Evolutionary conservation across 2,113 vertebrate species (phyloP), one percentile per base, ranked within the genome.

Genomic region (Spermophilus dauricus): DNA sequence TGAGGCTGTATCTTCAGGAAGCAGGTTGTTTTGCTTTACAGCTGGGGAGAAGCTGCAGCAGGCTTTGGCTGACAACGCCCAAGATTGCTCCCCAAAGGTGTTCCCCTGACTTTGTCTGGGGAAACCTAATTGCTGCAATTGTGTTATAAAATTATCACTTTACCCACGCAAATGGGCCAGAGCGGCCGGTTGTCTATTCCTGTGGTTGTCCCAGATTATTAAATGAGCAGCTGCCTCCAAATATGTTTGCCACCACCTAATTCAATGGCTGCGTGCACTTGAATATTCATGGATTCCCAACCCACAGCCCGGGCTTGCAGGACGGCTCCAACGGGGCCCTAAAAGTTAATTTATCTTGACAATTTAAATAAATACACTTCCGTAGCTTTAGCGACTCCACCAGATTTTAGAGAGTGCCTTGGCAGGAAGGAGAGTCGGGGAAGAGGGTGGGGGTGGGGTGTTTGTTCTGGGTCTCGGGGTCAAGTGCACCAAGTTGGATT

Each of bases 211-310:
- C 97, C 98, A 97, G 98, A 98, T 98, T 98, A 99, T 98, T 98
- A 98, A 98, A 98, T 97, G 97, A 98, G 98, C 98, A 98, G 98
- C 98, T 98, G 98, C 97, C 97, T 98, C 89, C 98, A 97, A 98
- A 98, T 97, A 98, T 97, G 98, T 98, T 98, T 97, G 97, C 97
- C 96, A 98, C 96, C 65, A n/a, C 97, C 98, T 98, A 98, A 98
- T 98, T 98, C 98, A 95, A 97, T 81, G 98, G 98, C 94, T 89
- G 85, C 89, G 83, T 98, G 98, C 32, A 45, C 87, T 97, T 98
- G 98, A 98, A 98, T 98, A 98, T 98, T 98, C 98, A 98, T 98
- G 95, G 30, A 90, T 13, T 93, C 80, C 94, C 78, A 77, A 72
- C 92, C 95, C 28, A 0, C 76, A 0, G 94, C 96, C 84, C 95